Base-by-base conservation (phyloP, 2,113 vertebrate genomes). In the Tursiops truncatus region DNA sequence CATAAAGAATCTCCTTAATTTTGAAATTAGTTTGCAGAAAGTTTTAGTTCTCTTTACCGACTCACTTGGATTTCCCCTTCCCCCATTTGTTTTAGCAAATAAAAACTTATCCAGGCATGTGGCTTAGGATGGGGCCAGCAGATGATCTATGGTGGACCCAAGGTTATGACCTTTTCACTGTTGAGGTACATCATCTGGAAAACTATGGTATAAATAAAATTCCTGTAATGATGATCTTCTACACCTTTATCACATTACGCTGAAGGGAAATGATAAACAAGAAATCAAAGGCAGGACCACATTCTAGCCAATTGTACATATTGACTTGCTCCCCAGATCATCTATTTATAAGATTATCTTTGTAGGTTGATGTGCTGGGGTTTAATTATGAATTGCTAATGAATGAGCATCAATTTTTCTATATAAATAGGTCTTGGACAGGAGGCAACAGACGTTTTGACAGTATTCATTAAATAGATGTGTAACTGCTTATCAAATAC, bases 311-410 rank as follows among this genome's bases (percentile, higher is more conserved):
- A 26, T 68, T 83, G 65, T 21, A 81, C 38, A 38, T 67, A 93
- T 23, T 81, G 95, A 94, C 71, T 93, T 94, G 26, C 65, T 90
- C 36, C 71, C 95, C 18, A 84, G 38, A 77, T 95, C 41, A 82
- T 86, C 53, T 86, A 5, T 84, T 68, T 94, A 31, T 67, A 67
- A 53, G 53, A 47, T 81, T 68, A 25, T 90, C 33, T 96, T 63
- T 80, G 13, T 47, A 68, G 36, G 12, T 92, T 74, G n/a, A 44
- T 90, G 9, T 95, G 18, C 41, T 65, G 47, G n/a, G 44, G 1
- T 70, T 96, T 95, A 76, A 92, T 87, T 82, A 85, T 41, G 63
- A 94, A 65, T 90, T 90, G 44, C 56, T 96, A 87, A 87, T 76
- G 15, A 26, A 33, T n/a, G 68, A 92, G 31, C 80, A 92, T 76